Base-by-base conservation (phyloP, 1,140 invertebrate species). In the Zaprionus africanus region DNA sequence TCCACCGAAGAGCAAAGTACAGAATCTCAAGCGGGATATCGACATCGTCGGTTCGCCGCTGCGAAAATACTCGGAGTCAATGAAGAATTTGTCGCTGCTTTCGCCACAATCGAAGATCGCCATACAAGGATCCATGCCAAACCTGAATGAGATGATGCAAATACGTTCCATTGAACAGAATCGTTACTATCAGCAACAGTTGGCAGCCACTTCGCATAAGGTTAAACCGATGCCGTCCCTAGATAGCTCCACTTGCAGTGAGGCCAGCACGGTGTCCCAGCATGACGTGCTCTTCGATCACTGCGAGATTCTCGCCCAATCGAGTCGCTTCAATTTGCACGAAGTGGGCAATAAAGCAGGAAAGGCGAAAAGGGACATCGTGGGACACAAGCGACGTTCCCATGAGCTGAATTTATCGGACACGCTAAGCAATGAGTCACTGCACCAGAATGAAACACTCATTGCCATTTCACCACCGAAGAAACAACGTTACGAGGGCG, bases 71-170 rank as follows among this genome's bases (percentile, higher is more conserved):
- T 93, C 87, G 0, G 90, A 92, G 62, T 93, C 92, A 1, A 93
- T 93, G 92, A 88, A 81, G 31, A 84, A 93, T 72, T 58, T 93
- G 6, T 90, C 80, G 1, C 54, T 81, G 51, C 65, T 76, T 1
- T 82, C 88, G 36, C 76, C 85, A 0, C 86, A 88, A 60, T 46
- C 77, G 0, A 83, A 87, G 51, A 49, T 81, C 5, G 74, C 76
- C 2, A 93, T 86, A 19, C 91, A 92, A 36, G 92, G 92, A 5
- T 93, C 92, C 1, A 91, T 93, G 91, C 92, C 92, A 9, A 93
- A 93, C 83, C 71, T 93, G 0, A 92, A 92, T 70, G 91, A 93
- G 53, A 92, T 93, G 80, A 71, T 80, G 22, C 68, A 68, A 22
- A 76, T 92, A 19, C 76, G 79, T 19, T 85, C 91, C 11, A 92